These are phyloP conservation scores for Acleris holmiana DNA, from an alignment of 2,888 invertebrate species.

Conservation along the genomic window DNA sequence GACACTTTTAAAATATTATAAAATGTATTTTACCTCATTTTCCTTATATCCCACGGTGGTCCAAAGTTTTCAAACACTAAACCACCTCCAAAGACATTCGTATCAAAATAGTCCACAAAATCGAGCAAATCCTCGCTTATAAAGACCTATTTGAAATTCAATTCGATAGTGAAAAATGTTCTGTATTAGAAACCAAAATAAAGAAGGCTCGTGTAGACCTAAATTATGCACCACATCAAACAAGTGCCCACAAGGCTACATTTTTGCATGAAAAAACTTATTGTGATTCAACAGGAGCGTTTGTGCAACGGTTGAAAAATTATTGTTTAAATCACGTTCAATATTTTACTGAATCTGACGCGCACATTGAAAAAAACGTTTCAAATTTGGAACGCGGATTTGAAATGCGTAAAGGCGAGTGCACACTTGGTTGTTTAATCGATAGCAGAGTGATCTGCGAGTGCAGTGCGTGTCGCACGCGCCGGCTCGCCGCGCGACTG, in stretches of 20 bases:
- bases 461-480: conserved; percentile 74
- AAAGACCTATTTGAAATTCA: conserved; percentile 82
- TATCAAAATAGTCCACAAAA: conserved; percentile 68
- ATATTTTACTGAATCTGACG: neutral
- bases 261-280: conserved; percentile 48
- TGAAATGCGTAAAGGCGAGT: conserved; percentile 46
- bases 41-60: conserved; percentile 39
- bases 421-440: conserved; percentile 47
- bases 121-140: conserved; percentile 72
- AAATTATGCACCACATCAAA: conserved; percentile 63
- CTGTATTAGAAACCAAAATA: conserved; percentile 67
- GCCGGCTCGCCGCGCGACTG: conserved; percentile 63
- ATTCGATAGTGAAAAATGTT: conserved; percentile 77
- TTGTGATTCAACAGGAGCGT: conserved; percentile 25
- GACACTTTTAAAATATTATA: too few species aligned
- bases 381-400: conserved; percentile 39
- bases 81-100: conserved; percentile 59
- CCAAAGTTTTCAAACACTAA: conserved; percentile 51
- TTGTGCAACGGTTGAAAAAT: conserved; percentile 37
- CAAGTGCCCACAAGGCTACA: conserved; percentile 66
- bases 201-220: conserved; percentile 51
- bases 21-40: conserved; percentile 65
- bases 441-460: conserved; percentile 45
- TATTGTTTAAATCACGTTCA: conserved; percentile 22
- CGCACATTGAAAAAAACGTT: conserved; percentile 23